These are phyloP conservation scores for Cataglyphis rosenhaueri DNA, from an alignment of 2,888 invertebrate genomes.

Conservation along the genomic window DNA sequence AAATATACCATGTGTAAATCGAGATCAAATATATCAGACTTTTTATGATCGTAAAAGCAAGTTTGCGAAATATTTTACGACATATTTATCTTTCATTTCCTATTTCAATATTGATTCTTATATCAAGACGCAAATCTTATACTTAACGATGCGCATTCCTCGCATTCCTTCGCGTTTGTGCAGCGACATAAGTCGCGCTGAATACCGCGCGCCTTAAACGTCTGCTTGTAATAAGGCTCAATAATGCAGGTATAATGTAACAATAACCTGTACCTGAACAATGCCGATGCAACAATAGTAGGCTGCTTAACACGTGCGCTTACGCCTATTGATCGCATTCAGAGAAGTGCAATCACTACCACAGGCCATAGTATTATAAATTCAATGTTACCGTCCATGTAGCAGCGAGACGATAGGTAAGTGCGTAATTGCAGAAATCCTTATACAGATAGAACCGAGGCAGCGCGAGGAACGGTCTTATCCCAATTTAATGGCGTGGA, in stretches of 20 bases:
- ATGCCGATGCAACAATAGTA: slow-evolving; percentile 65
- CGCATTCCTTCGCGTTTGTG: background rate
- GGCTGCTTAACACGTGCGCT: slow-evolving; percentile 63
- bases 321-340: slow-evolving; percentile 65
- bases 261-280: slow-evolving; percentile 68
- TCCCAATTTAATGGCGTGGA: slow-evolving; percentile 8
- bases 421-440: slow-evolving; percentile 50
- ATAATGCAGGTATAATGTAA: slow-evolving; percentile 70
- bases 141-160: slow-evolving; percentile 11
- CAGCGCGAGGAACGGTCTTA: background rate
- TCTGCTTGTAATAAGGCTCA: slow-evolving; percentile 65
- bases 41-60: background rate
- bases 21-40: background rate
- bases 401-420: slow-evolving; percentile 3
- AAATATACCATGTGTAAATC: background rate
- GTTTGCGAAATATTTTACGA: background rate
- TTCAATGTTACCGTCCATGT: slow-evolving; percentile 31
- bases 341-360: slow-evolving; percentile 57
- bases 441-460: background rate
- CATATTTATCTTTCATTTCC: background rate
- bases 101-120: background rate
- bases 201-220: slow-evolving; percentile 55
- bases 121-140: background rate
- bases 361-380: slow-evolving; percentile 39
- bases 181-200: slow-evolving; percentile 41